Evolutionary conservation across 2,113 vertebrate species (phyloP).

Genomic region (Lampris megalopsis): DNA sequence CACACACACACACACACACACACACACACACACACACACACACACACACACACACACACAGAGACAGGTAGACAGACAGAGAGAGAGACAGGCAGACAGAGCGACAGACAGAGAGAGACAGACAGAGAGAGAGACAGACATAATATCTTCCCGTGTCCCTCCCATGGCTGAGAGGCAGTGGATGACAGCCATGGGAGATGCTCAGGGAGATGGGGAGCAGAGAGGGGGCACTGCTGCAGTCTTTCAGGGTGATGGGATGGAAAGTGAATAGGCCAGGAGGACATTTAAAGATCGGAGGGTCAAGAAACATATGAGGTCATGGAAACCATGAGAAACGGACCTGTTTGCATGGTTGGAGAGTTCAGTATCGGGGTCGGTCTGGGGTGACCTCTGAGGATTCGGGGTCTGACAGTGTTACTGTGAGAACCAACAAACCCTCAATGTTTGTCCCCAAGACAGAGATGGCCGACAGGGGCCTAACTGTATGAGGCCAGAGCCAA

Average conservation of each 20-base stretch:
- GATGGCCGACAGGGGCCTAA: conserved; percentile 12
- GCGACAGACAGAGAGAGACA: not conserved
- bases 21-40: conserved; percentile 13
- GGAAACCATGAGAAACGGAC: conserved; percentile 48
- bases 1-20: not conserved
- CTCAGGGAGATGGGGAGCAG: not conserved
- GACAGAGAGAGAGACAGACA: not conserved
- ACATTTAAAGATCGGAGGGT: conserved; percentile 26
- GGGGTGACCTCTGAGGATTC: conserved; percentile 46
- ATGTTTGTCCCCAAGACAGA: conserved; percentile 37
- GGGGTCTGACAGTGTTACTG: conserved; percentile 43
- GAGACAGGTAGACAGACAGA: conserved; percentile 4
- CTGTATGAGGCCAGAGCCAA: conserved; percentile 26
- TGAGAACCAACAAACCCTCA: conserved; percentile 67
- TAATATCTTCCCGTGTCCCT: not conserved
- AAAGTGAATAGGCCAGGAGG: conserved; percentile 11
- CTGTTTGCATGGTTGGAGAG: conserved; percentile 27
- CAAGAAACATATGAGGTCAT: conserved; percentile 6
- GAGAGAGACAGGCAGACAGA: no score
- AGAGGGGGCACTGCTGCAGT: not conserved
- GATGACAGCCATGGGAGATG: not conserved
- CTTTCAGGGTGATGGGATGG: not conserved
- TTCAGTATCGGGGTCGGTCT: conserved; percentile 36
- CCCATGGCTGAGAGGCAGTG: not conserved
- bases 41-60: conserved; percentile 19